phyloP scores from a whole-genome alignment of 2,888 invertebrate genomes.

The Drosophila flavopinicola region DNA sequence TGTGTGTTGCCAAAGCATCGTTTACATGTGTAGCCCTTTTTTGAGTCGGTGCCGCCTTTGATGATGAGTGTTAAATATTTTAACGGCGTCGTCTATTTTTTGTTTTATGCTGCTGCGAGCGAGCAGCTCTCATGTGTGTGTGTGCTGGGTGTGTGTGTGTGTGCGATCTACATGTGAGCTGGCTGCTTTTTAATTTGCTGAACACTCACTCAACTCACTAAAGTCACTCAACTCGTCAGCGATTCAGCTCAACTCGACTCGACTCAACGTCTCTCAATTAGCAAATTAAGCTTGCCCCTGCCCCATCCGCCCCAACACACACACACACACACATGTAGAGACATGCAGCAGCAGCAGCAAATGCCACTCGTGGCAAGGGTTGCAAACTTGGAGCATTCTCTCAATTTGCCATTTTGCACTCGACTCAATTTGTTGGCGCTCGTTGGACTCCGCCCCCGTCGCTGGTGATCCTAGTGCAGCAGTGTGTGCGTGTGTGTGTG shows the following conservation, averaged over 20 bases:
- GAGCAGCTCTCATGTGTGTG: background rate
- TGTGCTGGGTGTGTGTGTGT: constrained; percentile 18
- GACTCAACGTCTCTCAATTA: constrained; percentile 71
- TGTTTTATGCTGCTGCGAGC: constrained; percentile 15
- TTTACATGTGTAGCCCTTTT: constrained; percentile 28
- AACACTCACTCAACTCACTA: constrained; percentile 40
- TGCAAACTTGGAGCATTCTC: constrained; percentile 49
- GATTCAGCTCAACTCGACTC: constrained; percentile 43
- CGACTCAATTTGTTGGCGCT: constrained; percentile 52
- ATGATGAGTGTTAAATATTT: constrained; percentile 43
- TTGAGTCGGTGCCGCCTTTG: constrained; percentile 46
- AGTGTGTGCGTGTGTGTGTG: background rate
- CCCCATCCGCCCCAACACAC: constrained; percentile 28
- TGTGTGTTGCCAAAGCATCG: constrained; percentile 21
- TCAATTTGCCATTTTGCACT: constrained; percentile 38
- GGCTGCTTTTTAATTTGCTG: constrained; percentile 44
- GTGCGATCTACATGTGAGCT: constrained; percentile 43
- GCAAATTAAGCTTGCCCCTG: constrained; percentile 60
- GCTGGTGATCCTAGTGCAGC: constrained; percentile 38
- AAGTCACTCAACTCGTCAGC: constrained; percentile 22
- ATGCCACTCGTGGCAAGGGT: constrained; percentile 47
- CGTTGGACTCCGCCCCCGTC: constrained; percentile 65
- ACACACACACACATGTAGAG: constrained; percentile 14
- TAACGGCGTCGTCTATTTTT: constrained; percentile 25
- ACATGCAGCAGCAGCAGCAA: background rate